These are phyloP conservation scores for Pelodytes ibericus DNA, from an alignment of 2,797 vertebrate genomes.

Conservation along the genomic window DNA sequence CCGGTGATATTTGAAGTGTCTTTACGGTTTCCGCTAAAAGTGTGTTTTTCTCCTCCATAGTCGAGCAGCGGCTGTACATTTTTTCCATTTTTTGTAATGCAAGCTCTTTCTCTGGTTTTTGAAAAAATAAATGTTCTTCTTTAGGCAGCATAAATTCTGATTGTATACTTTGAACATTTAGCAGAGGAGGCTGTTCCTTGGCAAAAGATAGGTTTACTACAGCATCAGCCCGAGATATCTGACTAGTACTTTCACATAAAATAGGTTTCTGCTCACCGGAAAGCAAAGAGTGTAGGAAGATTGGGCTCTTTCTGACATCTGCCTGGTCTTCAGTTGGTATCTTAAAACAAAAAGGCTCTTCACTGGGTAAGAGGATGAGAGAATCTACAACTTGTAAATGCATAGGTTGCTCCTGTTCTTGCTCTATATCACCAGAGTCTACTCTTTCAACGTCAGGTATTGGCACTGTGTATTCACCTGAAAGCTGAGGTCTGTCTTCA, in stretches of 20 bases:
- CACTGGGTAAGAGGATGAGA: slow-evolving; percentile 73
- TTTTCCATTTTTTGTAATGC: slow-evolving; percentile 76
- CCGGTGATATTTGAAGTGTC: slow-evolving; percentile 68
- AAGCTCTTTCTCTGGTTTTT: slow-evolving; percentile 68
- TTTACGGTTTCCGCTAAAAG: slow-evolving; percentile 73
- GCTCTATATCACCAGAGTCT: slow-evolving; percentile 64
- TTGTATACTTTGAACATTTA: slow-evolving; percentile 75
- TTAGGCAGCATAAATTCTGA: slow-evolving; percentile 70
- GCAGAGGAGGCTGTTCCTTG: slow-evolving; percentile 64
- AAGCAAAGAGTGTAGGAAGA: slow-evolving; percentile 72
- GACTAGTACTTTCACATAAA: slow-evolving; percentile 68
- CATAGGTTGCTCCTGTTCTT: slow-evolving; percentile 72
- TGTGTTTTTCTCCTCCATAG: slow-evolving; percentile 71
- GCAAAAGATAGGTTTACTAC: slow-evolving; percentile 62
- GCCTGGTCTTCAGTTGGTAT: slow-evolving; percentile 69
- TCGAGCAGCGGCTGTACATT: slow-evolving; percentile 67
- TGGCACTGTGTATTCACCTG: slow-evolving; percentile 67
- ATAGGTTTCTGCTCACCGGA: slow-evolving; percentile 71
- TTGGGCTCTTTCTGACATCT: slow-evolving; percentile 69
- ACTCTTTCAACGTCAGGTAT: slow-evolving; percentile 68
- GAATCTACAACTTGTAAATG: slow-evolving; percentile 77
- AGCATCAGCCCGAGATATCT: slow-evolving; percentile 66
- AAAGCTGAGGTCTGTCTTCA: slow-evolving; percentile 74
- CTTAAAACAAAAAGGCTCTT: slow-evolving; percentile 71
- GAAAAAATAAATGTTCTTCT: slow-evolving; percentile 73